Evolutionary conservation across 2,113 vertebrate genomes (phyloP).

Genomic region (Phaethornis superciliosus): DNA sequence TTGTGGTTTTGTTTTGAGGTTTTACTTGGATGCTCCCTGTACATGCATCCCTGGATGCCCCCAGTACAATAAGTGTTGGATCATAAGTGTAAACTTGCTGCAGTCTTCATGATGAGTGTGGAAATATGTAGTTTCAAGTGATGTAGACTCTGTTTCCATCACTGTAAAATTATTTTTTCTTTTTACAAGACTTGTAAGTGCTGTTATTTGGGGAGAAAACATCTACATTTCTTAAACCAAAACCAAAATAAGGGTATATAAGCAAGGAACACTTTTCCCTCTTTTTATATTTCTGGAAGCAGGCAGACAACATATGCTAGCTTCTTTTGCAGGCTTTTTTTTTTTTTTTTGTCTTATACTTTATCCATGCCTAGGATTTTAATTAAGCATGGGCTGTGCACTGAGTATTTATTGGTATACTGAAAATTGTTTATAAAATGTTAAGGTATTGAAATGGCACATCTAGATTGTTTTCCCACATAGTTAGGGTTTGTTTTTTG

Average conservation of each 20-base stretch:
- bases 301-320: background rate
- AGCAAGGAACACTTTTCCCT: background rate
- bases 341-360: background rate
- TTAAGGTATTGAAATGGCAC: background rate
- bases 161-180: background rate
- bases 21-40: background rate
- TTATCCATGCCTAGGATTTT: background rate
- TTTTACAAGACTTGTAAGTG: background rate
- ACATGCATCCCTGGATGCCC: background rate
- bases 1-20: background rate
- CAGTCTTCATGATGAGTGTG: background rate
- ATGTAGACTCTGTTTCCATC: background rate
- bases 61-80: background rate
- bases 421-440: background rate
- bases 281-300: background rate
- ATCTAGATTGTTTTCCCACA: background rate
- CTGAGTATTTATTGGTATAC: background rate
- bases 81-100: background rate
- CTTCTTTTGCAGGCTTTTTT: background rate
- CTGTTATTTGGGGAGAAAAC: slow-evolving; percentile 7
- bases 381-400: slow-evolving; percentile 47
- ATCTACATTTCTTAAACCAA: background rate
- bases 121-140: background rate
- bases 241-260: background rate
- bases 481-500: background rate